phyloP scores from a whole-genome alignment of 2,888 invertebrate species.

The Noctua pronuba region DNA sequence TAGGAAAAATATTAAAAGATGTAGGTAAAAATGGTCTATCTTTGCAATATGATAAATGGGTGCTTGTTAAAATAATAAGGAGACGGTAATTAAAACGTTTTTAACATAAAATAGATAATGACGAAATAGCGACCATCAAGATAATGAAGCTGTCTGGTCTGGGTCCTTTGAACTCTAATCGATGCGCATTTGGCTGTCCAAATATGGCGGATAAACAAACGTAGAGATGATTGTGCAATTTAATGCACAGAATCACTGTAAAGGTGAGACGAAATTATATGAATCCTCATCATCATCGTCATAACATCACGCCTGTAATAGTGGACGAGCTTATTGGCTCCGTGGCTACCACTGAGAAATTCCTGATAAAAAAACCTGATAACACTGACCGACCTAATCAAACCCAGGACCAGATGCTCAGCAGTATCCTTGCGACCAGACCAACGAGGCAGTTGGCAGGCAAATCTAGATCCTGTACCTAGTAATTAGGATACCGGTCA shows the following conservation, averaged over 20 bases:
- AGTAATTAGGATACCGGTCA: background rate
- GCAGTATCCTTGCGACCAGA: background rate
- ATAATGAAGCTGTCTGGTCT: slow-evolving; percentile 40
- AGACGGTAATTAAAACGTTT: slow-evolving; percentile 28
- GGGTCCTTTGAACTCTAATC: slow-evolving; percentile 30
- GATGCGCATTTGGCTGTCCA: slow-evolving; percentile 14
- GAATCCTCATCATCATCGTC: background rate
- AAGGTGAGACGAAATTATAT: slow-evolving; percentile 10
- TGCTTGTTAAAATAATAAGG: slow-evolving; percentile 19
- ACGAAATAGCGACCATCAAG: slow-evolving; percentile 14
- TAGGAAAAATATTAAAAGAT: slow-evolving; percentile 43
- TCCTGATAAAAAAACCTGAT: background rate
- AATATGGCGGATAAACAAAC: slow-evolving; percentile 17
- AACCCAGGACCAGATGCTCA: background rate
- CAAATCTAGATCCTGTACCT: background rate
- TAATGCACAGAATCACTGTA: background rate
- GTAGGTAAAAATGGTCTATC: slow-evolving; percentile 35
- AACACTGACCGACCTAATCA: background rate
- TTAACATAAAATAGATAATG: slow-evolving; percentile 24
- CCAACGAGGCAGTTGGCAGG: background rate
- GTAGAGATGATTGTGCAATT: slow-evolving; percentile 23
- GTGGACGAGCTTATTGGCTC: background rate
- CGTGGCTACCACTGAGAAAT: background rate
- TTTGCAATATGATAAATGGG: slow-evolving; percentile 27
- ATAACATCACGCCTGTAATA: background rate